phyloP scores from a whole-genome alignment of 2,797 vertebrate species.

The Dipus sagitta region DNA sequence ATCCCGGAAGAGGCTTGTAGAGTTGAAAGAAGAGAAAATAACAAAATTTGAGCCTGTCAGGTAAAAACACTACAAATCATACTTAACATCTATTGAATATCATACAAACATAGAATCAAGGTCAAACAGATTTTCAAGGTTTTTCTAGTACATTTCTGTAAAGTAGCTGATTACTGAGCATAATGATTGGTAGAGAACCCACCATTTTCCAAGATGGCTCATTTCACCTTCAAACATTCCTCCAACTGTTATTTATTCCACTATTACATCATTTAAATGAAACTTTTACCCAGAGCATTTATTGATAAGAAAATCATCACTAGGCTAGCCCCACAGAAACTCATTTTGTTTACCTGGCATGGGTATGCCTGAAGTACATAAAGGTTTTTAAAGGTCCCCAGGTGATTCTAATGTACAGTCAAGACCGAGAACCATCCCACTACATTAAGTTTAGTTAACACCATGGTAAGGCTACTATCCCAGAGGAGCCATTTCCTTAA shows the following conservation, averaged over 20 bases:
- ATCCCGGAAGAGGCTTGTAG: background rate
- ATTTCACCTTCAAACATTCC: conserved; percentile 33
- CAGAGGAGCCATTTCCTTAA: background rate
- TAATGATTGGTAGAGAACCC: background rate
- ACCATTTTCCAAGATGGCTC: background rate
- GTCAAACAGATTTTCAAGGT: background rate
- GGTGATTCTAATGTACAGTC: background rate
- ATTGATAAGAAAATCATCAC: background rate
- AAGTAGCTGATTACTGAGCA: background rate
- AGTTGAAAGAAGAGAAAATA: conserved; percentile 41
- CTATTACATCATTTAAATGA: background rate
- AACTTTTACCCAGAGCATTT: background rate
- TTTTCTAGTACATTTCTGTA: background rate
- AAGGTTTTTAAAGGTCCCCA: background rate
- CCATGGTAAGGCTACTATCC: background rate
- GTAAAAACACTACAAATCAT: background rate
- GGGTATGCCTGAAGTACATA: too few relatives aligned
- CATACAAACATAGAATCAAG: background rate
- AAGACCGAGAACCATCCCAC: background rate
- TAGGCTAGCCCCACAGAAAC: background rate
- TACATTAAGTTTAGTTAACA: background rate
- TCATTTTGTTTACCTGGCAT: background rate
- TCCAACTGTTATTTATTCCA: background rate
- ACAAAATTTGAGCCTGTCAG: background rate
- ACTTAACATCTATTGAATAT: background rate